Base-by-base conservation (phyloP, 1,140 invertebrate species). In the Dendroctonus valens region DNA sequence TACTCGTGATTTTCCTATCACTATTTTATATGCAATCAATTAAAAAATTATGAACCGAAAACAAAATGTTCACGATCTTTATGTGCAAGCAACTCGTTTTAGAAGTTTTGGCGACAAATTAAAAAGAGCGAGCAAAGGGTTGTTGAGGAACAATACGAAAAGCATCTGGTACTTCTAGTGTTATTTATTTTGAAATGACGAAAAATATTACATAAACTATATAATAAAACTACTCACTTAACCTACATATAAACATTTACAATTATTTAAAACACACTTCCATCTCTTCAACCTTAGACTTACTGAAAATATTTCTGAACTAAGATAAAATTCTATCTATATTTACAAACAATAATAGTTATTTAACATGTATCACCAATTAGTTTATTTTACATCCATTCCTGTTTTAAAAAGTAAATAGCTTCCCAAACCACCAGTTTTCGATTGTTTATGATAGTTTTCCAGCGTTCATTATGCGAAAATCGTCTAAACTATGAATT, bases 201-300 rank as follows among this genome's bases (percentile, higher is more conserved):
- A 73, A 73, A 73, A 73, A 70, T 72, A 72, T 73, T 70, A 71
- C 71, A 73, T 73, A 73, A 73, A 73, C 72, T 73, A 73, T 73
- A 73, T 73, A 73, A 72, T 73, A 73, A 73, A 73, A 73, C 68
- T 73, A 73, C 72, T 69, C 64, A 67, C 72, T 72, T 73, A 73
- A 59, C 15, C 68, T 72, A 73, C 67, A 69, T 73, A 73, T 70
- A 73, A 73, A 65, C 72, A 65, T 65, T 58, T 65, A 65, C 64
- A 65, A 64, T 64, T 15, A 51, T 59, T 65, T 49, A 38, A 49
- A 49, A 63, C 51, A 53, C 49, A 53, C 49, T 54, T 52, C 49
- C 51, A 11, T 53, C 41, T 11, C 7, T 50, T 42, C 49, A 50
- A 53, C 38, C 54, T 57, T 41, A 57, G 14, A 44, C 46, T n/a